phyloP scores from a whole-genome alignment of 1,140 invertebrate genomes.

The Galleria mellonella region DNA sequence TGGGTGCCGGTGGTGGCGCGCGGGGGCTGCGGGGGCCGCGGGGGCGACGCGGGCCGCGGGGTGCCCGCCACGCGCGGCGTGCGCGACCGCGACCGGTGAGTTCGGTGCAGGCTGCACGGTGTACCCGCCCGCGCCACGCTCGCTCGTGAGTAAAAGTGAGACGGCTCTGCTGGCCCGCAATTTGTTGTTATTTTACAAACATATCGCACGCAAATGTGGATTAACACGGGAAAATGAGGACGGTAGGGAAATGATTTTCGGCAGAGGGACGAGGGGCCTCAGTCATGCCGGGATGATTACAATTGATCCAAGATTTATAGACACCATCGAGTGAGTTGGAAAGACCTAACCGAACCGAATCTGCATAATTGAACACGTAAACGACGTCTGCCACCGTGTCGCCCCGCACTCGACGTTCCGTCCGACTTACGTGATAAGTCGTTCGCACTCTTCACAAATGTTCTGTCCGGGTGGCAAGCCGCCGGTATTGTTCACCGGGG shows the following conservation, averaged over 20 bases:
- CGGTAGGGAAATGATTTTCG: too few species aligned
- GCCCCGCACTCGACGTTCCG: slow-evolving; percentile 25
- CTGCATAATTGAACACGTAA: background rate
- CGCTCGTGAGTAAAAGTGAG: slow-evolving; percentile 64
- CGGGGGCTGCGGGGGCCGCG: slow-evolving; percentile 17
- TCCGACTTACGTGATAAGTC: slow-evolving; percentile 93
- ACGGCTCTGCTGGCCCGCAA: slow-evolving; percentile 59
- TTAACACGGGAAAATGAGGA: background rate
- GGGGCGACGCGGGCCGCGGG: slow-evolving; percentile 19
- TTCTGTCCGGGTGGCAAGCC: slow-evolving; percentile 89
- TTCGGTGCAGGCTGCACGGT: slow-evolving; percentile 38
- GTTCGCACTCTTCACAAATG: slow-evolving; percentile 94
- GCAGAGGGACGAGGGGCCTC: too few species aligned
- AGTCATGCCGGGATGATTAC: too few species aligned
- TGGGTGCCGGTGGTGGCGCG: slow-evolving; percentile 31
- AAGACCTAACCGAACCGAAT: background rate
- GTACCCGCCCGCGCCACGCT: slow-evolving; percentile 59
- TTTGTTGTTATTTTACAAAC: slow-evolving; percentile 17
- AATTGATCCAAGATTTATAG: too few species aligned
- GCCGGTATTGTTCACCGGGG: slow-evolving; percentile 78
- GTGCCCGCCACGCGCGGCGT: slow-evolving; percentile 16
- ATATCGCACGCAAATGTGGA: background rate
- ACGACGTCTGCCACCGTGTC: slow-evolving; percentile 58
- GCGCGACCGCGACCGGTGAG: slow-evolving; percentile 35
- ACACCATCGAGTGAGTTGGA: background rate